Evolutionary conservation across 2,797 vertebrate species (phyloP), one percentile per base, ranked within the genome.

Genomic region (Enteromius paludinosus): DNA sequence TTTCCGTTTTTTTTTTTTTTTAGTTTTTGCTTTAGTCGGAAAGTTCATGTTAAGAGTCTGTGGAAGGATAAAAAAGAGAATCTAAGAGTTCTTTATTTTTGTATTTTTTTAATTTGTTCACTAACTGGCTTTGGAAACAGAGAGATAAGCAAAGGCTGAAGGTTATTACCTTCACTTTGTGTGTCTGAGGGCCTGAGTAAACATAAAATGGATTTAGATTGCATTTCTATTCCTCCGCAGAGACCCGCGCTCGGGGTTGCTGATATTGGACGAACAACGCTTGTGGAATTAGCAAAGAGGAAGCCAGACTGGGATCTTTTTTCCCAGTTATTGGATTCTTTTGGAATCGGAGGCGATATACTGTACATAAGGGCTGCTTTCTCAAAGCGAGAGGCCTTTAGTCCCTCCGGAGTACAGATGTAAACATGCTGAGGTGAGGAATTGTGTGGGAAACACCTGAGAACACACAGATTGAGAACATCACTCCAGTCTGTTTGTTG

Each of bases 151-250:
- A 81, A n/a, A 56, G 69, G 68, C 68, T 81, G 79, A 71, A 81
- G 54, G 69, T 71, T 56, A 72, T 72, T 81, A 81, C 49, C 68
- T 72, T 81, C 68, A 72, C 68, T 81, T 71, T 71, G 66, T 72
- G 52, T 61, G 56, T 72, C 38, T 72, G 52, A 61, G n/a, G 79
- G 79, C 41, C 68, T 72, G 68, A 72, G 79, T 35, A 71, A 71
- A 81, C 79, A 81, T n/a, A 72, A 71, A 81, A 72, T 72, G 68
- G 52, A 62, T 81, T 81, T 72, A 72, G 68, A 71, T 62, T 81
- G 68, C 43, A 33, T 72, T 81, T 81, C 38, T 61, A 20, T 45
- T 70, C 35, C 54, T 81, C 68, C 41, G 5, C 56, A 35, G 38
- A 72, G 54, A 72, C 33, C 49, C 12, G 0, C 9, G 78, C 68